A percentile compares a stretch with the other conserved stretches of the same genome.
These are phyloP conservation scores for Tetragnatha versicolor DNA, from an alignment of 1,140 invertebrate genomes.

Conservation along the genomic window DNA sequence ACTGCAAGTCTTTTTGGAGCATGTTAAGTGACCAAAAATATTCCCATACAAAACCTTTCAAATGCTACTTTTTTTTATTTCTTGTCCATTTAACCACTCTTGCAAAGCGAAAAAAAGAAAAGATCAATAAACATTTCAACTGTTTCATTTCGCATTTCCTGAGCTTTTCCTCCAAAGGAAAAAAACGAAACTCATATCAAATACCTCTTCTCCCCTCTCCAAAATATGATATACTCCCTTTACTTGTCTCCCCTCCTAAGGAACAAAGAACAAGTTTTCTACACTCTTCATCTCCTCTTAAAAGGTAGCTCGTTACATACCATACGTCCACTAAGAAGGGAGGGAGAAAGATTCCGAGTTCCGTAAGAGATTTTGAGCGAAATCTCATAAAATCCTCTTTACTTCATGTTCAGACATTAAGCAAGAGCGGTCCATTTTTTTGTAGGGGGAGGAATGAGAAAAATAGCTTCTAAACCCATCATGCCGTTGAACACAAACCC, in stretches of 20 bases:
- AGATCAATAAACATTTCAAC: too few relatives aligned
- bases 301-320: conserved; percentile 34
- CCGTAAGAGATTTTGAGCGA: conserved; percentile 27
- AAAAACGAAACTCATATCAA: too few relatives aligned
- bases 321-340: conserved; percentile 16
- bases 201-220: too few relatives aligned
- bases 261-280: not conserved
- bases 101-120: too few relatives aligned
- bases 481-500: not conserved
- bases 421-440: not conserved
- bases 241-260: not conserved
- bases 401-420: conserved; percentile 41
- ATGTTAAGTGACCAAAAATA: too few relatives aligned
- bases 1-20: too few relatives aligned
- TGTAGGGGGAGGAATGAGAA: not conserved
- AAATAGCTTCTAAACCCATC: conserved; percentile 1
- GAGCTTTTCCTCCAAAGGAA: too few relatives aligned
- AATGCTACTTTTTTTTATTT: too few relatives aligned
- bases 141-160: too few relatives aligned
- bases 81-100: too few relatives aligned
- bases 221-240: not conserved
- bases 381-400: conserved; percentile 35
- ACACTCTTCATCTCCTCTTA: too few relatives aligned
- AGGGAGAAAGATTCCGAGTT: conserved; percentile 17
- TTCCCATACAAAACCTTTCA: too few relatives aligned